Evolutionary conservation across 2,797 vertebrate species (phyloP).

Genomic region (Amblyopsis hoosieri): DNA sequence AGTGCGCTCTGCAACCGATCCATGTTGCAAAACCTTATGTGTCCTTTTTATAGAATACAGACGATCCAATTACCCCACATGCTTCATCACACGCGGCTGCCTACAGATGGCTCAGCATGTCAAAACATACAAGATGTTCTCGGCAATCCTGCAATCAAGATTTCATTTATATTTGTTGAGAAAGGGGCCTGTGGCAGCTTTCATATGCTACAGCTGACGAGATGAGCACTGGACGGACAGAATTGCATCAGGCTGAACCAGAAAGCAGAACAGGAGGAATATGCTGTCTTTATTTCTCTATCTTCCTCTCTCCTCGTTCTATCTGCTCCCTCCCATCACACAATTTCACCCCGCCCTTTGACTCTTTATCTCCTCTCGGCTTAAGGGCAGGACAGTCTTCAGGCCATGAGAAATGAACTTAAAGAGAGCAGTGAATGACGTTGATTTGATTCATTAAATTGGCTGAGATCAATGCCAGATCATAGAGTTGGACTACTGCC

Average conservation of each 20-base stretch:
- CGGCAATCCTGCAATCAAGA: conserved; percentile 12
- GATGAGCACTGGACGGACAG: conserved; percentile 13
- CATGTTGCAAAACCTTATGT: conserved; percentile 56
- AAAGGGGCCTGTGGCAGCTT: conserved; percentile 4
- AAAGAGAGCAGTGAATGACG: conserved; percentile 42
- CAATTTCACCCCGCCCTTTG: not conserved
- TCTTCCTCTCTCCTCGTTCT: not conserved
- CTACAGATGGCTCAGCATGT: conserved; percentile 35
- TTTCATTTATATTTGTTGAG: conserved; percentile 20
- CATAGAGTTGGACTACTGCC: conserved; percentile 59
- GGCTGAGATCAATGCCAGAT: conserved; percentile 56
- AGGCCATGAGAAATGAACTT: conserved; percentile 52
- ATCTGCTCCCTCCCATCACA: not conserved
- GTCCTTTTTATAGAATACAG: conserved; percentile 58
- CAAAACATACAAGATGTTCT: conserved; percentile 47
- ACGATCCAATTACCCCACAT: conserved; percentile 61
- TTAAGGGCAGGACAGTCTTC: conserved; percentile 45
- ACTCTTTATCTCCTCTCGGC: conserved; percentile 32
- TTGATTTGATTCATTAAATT: conserved; percentile 69
- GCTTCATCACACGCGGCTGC: conserved; percentile 49
- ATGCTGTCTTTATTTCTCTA: conserved; percentile 3
- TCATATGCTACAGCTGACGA: conserved; percentile 2
- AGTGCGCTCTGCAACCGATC: conserved; percentile 41
- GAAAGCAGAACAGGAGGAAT: conserved; percentile 18
- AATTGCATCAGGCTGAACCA: conserved; percentile 21